Conservation (phyloP, 2,113 vertebrate species). For the Sula dactylatra region DNA sequence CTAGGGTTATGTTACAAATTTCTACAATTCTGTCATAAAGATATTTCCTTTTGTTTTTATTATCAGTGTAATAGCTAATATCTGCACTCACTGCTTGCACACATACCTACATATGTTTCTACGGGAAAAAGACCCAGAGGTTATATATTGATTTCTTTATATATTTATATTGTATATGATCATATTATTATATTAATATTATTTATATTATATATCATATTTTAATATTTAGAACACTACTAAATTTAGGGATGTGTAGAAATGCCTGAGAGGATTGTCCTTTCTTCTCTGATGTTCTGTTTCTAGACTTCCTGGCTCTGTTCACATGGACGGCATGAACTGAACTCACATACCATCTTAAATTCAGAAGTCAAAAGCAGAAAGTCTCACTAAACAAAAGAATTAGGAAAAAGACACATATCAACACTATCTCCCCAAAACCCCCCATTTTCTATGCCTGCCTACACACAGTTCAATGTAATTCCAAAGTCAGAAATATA, state of each 20-base stretch:
- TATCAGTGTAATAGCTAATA: not conserved
- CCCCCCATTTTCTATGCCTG: not conserved
- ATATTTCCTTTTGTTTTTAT: not conserved
- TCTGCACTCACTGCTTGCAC: not conserved
- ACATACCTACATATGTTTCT: not conserved
- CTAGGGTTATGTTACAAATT: not conserved
- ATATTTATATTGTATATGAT: not conserved
- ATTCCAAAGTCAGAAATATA: not conserved
- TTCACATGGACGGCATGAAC: not conserved
- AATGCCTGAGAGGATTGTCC: not conserved
- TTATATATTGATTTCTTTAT: not conserved
- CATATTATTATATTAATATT: not conserved
- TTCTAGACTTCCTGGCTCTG: not conserved
- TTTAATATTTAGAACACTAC: not conserved
- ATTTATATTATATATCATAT: not conserved
- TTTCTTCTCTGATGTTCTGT: not conserved
- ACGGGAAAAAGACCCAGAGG: accelerated
- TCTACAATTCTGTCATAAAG: not conserved
- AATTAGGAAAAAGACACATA: not conserved
- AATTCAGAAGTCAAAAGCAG: not conserved
- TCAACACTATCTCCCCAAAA: not conserved
- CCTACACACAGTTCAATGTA: not conserved
- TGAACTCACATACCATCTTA: not conserved
- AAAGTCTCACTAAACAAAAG: not conserved
- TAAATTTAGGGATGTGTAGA: not conserved